These are phyloP conservation scores for Spatulosminthurus flaviceps DNA, from an alignment of 2,888 invertebrate species.

Conservation along the genomic window DNA sequence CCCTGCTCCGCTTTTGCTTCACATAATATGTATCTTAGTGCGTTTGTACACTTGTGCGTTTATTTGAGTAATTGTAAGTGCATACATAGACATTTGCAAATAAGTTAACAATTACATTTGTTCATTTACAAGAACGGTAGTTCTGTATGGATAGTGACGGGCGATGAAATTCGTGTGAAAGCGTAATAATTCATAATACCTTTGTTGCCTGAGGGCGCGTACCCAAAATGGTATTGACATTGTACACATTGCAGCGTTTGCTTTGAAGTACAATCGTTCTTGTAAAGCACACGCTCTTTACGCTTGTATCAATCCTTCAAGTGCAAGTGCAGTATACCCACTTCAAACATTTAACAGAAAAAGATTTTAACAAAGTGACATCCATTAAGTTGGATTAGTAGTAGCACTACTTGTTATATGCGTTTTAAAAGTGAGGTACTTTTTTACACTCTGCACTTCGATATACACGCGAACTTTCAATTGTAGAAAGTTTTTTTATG, in stretches of 20 bases:
- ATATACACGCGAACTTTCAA: constrained; percentile 20
- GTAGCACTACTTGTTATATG: background rate
- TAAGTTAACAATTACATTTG: too few species aligned
- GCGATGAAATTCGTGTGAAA: constrained; percentile 23
- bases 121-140: too few species aligned
- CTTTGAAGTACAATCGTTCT: background rate
- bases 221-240: background rate
- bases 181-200: constrained; percentile 24
- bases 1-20: too few species aligned
- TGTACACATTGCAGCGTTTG: background rate
- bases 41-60: too few species aligned
- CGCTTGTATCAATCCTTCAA: too few species aligned
- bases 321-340: too few species aligned
- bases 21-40: too few species aligned
- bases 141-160: background rate
- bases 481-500: constrained; percentile 21
- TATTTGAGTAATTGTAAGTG: too few species aligned
- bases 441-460: too few species aligned
- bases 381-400: background rate
- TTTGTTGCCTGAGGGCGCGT: background rate
- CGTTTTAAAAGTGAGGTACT: background rate
- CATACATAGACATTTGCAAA: too few species aligned
- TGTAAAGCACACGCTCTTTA: background rate
- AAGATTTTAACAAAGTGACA: constrained; percentile 1
- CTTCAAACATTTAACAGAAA: too few species aligned